Base-by-base conservation (phyloP, 2,888 invertebrate species). In the Latrodectus elegans region DNA sequence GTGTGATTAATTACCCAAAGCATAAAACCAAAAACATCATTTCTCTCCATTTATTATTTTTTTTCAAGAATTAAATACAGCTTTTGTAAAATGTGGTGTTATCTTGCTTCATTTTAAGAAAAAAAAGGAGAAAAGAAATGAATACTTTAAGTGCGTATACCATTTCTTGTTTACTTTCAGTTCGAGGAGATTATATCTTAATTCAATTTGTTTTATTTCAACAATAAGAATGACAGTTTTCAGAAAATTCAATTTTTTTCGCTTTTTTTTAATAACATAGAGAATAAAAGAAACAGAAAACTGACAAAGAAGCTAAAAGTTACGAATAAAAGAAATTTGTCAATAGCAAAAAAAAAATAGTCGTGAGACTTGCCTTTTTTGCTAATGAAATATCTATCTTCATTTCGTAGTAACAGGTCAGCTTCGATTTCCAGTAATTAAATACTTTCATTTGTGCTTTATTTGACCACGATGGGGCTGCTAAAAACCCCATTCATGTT, bases 361-460 rank as follows among this genome's bases (percentile, higher is more conserved):
- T 38, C 1, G 38, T 38, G 38, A 6, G 38, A 6, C 6, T 38
- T 38, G 38, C 6, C 38, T 38, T 65, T n/a, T 78, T 53, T 55
- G 17, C 68, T 78, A 73, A 73, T 78, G 78, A 84, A 84, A 73
- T 84, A 78, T 78, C 78, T 68, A 78, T 78, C 73, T 49, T 84
- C 84, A 84, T 72, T 84, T 78, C 52, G 65, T 65, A 53, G 83
- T 4, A 65, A 65, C 53, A 26, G 75, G 12, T 14, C 17, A 75
- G 74, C 67, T 22, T 38, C 51, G 67, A 73, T 84, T 84, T 67
- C 71, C 26, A 55, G 73, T 84, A 73, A 84, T 84, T 84, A 84
- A 78, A 84, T 67, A 73, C 53, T 78, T 65, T 73, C 78, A 67
- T 78, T 73, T 73, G 71, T 52, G 77, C 76, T 65, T 68, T 65